Percentiles rank a stretch among this genome's conserved stretches.
These are phyloP conservation scores for Orthonyx spaldingii DNA, from an alignment of 2,113 vertebrate genomes.

Conservation along the genomic window DNA sequence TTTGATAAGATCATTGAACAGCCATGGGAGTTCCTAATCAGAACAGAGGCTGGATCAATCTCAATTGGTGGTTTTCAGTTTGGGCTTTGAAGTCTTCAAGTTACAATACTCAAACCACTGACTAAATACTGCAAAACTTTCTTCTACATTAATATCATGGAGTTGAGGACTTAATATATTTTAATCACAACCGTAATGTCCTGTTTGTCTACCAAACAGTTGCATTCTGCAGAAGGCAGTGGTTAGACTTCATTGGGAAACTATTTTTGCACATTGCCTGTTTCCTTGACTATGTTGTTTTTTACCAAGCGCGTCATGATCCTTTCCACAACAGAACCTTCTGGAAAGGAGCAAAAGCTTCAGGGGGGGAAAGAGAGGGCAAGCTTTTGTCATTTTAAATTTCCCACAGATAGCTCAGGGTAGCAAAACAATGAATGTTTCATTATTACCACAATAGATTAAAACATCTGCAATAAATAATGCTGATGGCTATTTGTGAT, in stretches of 20 bases:
- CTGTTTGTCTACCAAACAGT: neutral
- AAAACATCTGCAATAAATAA: constrained; percentile 71
- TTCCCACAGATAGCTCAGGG: constrained; percentile 63
- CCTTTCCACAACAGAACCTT: constrained; percentile 26
- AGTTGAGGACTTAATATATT: neutral
- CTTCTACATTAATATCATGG: neutral
- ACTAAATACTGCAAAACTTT: neutral
- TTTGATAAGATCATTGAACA: neutral
- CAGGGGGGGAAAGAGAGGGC: neutral
- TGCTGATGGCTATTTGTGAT: constrained; percentile 68
- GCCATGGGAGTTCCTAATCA: neutral
- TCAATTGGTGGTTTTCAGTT: neutral
- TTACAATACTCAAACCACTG: neutral
- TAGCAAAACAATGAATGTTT: constrained; percentile 68
- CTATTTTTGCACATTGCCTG: constrained; percentile 32
- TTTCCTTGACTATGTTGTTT: constrained; percentile 38
- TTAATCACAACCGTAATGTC: neutral
- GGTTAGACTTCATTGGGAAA: neutral
- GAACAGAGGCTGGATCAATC: neutral
- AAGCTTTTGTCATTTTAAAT: constrained; percentile 52
- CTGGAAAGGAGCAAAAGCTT: constrained; percentile 37
- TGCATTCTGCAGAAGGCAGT: neutral
- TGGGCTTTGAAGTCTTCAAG: neutral
- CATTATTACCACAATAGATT: constrained; percentile 64
- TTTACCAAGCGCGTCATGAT: neutral